A percentile compares a stretch with the other conserved stretches of the same genome.
Evolutionary conservation across 1,140 invertebrate species (phyloP).

Genomic region (Drosophila elegans): DNA sequence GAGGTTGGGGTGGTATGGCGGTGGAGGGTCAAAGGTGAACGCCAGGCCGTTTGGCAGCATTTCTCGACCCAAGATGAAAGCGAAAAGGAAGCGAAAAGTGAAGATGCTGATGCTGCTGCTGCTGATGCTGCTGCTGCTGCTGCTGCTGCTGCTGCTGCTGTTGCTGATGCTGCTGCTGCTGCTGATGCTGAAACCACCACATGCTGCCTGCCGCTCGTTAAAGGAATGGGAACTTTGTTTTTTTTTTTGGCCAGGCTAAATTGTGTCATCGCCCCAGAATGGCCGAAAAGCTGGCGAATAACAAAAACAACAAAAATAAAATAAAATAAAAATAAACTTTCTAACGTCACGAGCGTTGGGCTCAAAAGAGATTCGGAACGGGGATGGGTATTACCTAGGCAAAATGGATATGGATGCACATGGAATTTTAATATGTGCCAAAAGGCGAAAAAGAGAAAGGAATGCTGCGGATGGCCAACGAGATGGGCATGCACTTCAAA

Average conservation of each 20-base stretch:
- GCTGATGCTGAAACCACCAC: slow-evolving; percentile 2
- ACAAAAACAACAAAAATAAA: too few species aligned
- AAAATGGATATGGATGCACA: slow-evolving; percentile 44
- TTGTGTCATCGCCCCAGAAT: slow-evolving; percentile 56
- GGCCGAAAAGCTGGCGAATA: slow-evolving; percentile 3
- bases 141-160: too few species aligned
- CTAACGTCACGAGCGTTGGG: slow-evolving; percentile 44
- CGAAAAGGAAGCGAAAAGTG: slow-evolving; percentile 45
- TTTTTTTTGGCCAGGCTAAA: slow-evolving; percentile 30
- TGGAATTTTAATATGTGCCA: slow-evolving; percentile 55
- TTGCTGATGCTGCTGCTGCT: not conserved
- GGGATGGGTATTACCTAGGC: slow-evolving; percentile 32
- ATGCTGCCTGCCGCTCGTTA: slow-evolving; percentile 39
- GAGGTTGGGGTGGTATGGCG: not conserved
- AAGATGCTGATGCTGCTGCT: not conserved
- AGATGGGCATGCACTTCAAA: not conserved
- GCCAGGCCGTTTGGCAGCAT: slow-evolving; percentile 35
- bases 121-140: too few species aligned
- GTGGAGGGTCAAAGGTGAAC: slow-evolving; percentile 45
- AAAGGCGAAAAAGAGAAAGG: slow-evolving; percentile 50
- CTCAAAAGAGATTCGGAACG: not conserved
- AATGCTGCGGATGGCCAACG: slow-evolving; percentile 22
- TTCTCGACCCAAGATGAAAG: slow-evolving; percentile 38
- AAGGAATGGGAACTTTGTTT: slow-evolving; percentile 28
- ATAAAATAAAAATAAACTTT: slow-evolving; percentile 26